Evolutionary conservation across 2,888 invertebrate species (phyloP), one percentile per base, ranked within the genome.

Genomic region (Blastobasis lacticolella): DNA sequence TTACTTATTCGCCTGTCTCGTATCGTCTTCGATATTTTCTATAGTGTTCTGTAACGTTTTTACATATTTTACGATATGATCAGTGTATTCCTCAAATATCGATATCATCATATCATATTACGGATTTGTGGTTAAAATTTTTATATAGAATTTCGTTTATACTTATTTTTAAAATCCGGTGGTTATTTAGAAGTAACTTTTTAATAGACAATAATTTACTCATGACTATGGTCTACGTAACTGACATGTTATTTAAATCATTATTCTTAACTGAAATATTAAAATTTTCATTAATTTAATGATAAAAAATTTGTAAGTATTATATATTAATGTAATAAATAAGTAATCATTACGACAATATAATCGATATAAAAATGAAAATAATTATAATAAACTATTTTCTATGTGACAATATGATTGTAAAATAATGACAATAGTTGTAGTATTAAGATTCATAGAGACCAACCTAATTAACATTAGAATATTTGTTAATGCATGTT

Each of bases 381-480:
- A 43, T 42, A 43, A 37, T 36, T 5, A 49, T 40, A 43, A n/a
- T 43, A 48, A 23, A 46, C 23, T 49, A 45, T 53, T 54, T 54
- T 54, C 38, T 71, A 70, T 64, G 64, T 71, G 76, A 80, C 75
- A 77, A 75, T 80, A 78, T 62, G 57, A 72, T 66, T 65, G 63
- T 71, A 67, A 72, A 60, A 23, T 23, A 23, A 23, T 23, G 72
- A 80, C 74, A 78, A 80, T 79, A 80, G 64, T 41, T 46, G 57
- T 72, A 71, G 64, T 53, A 38, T 57, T 72, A 73, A 71, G 59
- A 56, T 56, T 50, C 55, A 68, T 75, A 75, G 70, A 74, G 81
- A 81, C 81, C 77, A 81, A 75, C 61, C 64, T 64, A 58, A 61
- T 54, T 57, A 60, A 57, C 51, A n/a, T 54, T 62, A 56, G 54